Evolutionary conservation across 53 echinoderm and acorn worm species (phyloP), one percentile per base, ranked within the genome.

Genomic region (Hippasteria phrygiana): DNA sequence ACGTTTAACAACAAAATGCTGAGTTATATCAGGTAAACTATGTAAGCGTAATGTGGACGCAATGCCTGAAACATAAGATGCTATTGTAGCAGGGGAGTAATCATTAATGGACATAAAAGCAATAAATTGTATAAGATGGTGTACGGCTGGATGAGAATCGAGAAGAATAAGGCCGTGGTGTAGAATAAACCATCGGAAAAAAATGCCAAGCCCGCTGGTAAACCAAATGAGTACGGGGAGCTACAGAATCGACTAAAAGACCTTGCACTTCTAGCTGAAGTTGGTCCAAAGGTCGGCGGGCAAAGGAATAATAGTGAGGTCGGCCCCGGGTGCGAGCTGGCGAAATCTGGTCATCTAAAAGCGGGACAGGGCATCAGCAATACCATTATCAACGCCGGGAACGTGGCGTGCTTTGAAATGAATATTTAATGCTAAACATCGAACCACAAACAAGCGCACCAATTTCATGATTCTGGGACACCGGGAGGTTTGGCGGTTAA

Each of bases 311-410:
- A 47, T 53, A 31, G 33, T 33, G 50, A n/a, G 1, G 26, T 80
- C 80, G 31, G 62, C 62, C 14, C 36, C 36, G 16, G 80, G 37
- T 62, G 59, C 56, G 37, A 50, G 20, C 77, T 22, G 77, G 37
- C 80, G 59, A 80, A 62, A 50, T 43, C 77, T 22, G 77, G 18
- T 20, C 77, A 77, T 77, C 77, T 77, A 53, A 32, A 77, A 77
- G 77, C 77, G 77, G n/a, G 77, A 77, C n/a, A 77, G 50, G 26
- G 77, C 46, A 50, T 47, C 50, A n/a, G n/a, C n/a, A 26, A 77
- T 77, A 28, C 29, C 50, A 12, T 77, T 77, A 77, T 50, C 32
- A 50, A 77, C 13, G 12, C 12, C 46, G 5, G 46, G 46, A 11
- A 45, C 54, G 20, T 54, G 12, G 3, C 12, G 54, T 54, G 54